Conservation (phyloP, 2,888 invertebrate species). For the Fragum whitleyi region DNA sequence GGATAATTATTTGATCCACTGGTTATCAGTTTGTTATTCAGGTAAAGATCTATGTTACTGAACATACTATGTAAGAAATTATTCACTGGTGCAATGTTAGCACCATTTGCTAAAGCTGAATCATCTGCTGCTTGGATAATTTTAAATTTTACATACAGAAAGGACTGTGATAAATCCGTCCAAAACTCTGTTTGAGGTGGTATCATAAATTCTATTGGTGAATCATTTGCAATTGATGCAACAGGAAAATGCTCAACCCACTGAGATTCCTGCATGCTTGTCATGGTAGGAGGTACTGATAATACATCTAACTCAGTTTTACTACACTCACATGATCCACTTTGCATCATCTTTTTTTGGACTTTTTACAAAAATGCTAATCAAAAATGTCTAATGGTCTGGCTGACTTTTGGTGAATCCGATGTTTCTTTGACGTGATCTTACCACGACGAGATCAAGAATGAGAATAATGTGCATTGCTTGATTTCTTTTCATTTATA, state of each 20-base stretch:
- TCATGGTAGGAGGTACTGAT: conserved; percentile 31
- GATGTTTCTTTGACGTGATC: too few relatives aligned
- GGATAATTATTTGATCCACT: conserved; percentile 1
- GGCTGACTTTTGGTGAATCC: too few relatives aligned
- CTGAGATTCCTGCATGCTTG: conserved; percentile 30
- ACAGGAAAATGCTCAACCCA: conserved; percentile 12
- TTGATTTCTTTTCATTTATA: too few relatives aligned
- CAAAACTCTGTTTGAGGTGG: conserved; percentile 14
- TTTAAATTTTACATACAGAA: conserved; percentile 21
- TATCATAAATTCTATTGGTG: conserved; percentile 15
- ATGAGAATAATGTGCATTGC: too few relatives aligned
- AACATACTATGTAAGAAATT: conserved; percentile 27
- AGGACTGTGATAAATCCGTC: conserved; percentile 21
- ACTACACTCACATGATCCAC: conserved; percentile 32
- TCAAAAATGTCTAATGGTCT: too few relatives aligned
- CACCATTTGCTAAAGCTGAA: neutral
- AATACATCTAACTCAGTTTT: conserved; percentile 28
- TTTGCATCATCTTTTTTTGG: neutral
- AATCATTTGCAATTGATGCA: neutral
- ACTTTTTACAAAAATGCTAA: too few relatives aligned
- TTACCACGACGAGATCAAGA: too few relatives aligned
- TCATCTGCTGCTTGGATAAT: conserved; percentile 11
- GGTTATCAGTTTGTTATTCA: conserved; percentile 26
- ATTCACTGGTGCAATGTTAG: neutral
- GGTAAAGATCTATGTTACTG: conserved; percentile 22